Conservation (phyloP, 2,113 vertebrate species). For the Pseudorasbora parva region DNA sequence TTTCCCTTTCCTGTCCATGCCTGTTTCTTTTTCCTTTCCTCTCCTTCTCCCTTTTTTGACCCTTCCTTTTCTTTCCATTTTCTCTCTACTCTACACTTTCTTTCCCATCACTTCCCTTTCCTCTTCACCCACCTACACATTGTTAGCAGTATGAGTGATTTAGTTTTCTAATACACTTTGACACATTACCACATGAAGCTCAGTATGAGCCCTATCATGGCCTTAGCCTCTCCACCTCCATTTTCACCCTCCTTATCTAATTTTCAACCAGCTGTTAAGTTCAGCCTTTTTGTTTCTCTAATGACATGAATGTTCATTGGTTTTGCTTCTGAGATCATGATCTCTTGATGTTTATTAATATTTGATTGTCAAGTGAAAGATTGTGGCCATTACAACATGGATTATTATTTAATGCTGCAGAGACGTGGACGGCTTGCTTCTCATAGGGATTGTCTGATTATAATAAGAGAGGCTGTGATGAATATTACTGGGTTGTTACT, state of each 20-base stretch:
- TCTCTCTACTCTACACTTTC: not conserved
- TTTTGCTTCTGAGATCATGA: slow-evolving; percentile 1
- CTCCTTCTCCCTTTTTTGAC: not conserved
- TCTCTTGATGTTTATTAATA: slow-evolving; percentile 49
- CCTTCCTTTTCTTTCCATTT: not conserved
- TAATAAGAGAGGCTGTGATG: slow-evolving; percentile 52
- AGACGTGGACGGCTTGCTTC: not conserved
- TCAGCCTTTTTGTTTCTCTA: slow-evolving; percentile 18
- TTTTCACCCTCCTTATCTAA: slow-evolving; percentile 27
- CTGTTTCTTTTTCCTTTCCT: not conserved
- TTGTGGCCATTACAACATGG: slow-evolving; percentile 17
- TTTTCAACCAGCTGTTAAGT: slow-evolving; percentile 19
- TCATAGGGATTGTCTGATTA: slow-evolving; percentile 39
- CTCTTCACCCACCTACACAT: not conserved
- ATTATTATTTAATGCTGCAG: slow-evolving; percentile 49
- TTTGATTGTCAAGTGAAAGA: slow-evolving; percentile 47
- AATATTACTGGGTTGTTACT: slow-evolving; percentile 36
- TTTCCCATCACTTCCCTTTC: not conserved
- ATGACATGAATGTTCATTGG: slow-evolving; percentile 31
- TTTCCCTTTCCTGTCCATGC: not conserved
- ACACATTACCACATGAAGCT: slow-evolving; percentile 3
- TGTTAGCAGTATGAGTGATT: not conserved
- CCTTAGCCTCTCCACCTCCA: slow-evolving; percentile 6
- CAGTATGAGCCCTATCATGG: not conserved
- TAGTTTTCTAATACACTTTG: not conserved